Evolutionary conservation across 2,113 vertebrate genomes (phyloP).

Genomic region (Crotalus helleri): DNA sequence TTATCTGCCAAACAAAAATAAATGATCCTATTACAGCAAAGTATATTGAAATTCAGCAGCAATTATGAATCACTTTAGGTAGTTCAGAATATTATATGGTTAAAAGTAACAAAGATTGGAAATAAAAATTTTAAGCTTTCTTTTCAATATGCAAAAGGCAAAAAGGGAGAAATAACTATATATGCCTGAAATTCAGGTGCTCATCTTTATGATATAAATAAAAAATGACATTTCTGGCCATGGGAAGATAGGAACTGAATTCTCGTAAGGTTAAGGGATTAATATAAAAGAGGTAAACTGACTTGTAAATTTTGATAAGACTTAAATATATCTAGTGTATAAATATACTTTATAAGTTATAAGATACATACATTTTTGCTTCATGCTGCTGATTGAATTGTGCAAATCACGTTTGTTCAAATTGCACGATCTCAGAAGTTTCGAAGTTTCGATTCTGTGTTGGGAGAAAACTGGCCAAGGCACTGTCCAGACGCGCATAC

Average conservation of each 20-base stretch:
- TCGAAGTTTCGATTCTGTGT: no score
- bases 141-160: neutral
- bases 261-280: neutral
- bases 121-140: neutral
- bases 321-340: no score
- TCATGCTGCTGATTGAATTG: neutral
- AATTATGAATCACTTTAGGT: neutral
- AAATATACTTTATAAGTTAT: no score
- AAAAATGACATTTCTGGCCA: neutral
- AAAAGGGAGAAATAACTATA: neutral
- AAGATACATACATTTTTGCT: neutral
- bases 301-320: neutral
- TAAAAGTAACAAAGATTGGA: neutral
- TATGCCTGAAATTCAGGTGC: neutral
- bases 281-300: neutral
- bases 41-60: no score
- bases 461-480: neutral
- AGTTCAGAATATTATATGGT: neutral
- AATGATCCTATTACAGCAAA: no score
- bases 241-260: neutral
- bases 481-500: neutral
- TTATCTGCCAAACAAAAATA: no score
- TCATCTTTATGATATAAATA: no score
- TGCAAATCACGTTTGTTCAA: neutral
- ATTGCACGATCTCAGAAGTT: neutral